A percentile compares a stretch with the other conserved stretches of the same genome.
Conservation (phyloP, 2,888 invertebrate species). For the Didymodactylos carnosus region DNA sequence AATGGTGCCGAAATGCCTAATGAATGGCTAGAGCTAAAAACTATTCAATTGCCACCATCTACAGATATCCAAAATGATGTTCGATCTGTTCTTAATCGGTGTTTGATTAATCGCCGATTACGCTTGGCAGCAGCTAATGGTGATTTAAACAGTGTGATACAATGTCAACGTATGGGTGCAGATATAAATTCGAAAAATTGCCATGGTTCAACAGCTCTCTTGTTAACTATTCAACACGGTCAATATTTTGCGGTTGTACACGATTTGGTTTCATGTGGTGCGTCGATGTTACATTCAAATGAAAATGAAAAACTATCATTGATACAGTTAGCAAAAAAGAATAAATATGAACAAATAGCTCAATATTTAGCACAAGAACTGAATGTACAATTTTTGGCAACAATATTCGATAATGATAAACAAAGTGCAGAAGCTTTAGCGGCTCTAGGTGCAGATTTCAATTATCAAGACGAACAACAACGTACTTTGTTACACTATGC, state of each 20-base stretch:
- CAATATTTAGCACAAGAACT: neutral
- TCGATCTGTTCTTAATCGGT: neutral
- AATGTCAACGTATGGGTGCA: neutral
- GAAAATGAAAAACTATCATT: neutral
- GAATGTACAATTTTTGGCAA: neutral
- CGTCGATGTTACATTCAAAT: neutral
- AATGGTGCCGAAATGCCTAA: neutral
- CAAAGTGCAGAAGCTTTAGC: neutral
- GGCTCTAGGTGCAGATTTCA: neutral
- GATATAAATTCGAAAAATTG: neutral
- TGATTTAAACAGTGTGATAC: neutral
- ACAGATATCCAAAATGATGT: neutral
- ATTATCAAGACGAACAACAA: neutral
- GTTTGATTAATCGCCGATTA: neutral
- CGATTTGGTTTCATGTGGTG: neutral
- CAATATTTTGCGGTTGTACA: neutral
- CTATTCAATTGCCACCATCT: neutral
- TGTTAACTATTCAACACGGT: neutral
- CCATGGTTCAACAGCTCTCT: neutral
- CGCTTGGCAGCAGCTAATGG: neutral
- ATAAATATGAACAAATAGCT: neutral
- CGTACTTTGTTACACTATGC: neutral
- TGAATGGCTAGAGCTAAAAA: neutral
- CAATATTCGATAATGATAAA: neutral
- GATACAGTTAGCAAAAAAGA: neutral